Percentiles rank a stretch among this genome's conserved stretches.
Conservation (phyloP, 2,797 vertebrate genomes). For the Anguilla obscura region DNA sequence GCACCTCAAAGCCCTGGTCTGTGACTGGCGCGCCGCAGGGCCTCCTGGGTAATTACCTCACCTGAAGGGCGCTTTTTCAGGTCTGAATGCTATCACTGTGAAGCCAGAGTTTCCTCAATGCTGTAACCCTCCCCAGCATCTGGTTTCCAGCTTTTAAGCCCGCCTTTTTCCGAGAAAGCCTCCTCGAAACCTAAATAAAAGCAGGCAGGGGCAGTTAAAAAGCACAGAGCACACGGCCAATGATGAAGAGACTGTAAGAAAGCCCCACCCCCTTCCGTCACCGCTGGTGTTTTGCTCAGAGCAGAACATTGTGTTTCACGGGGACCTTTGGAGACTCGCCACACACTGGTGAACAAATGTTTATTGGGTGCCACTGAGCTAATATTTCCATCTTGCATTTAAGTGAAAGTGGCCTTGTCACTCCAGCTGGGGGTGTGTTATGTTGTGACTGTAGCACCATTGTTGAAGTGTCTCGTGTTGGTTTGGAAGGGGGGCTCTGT, state of each 20-base stretch:
- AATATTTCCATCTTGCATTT: conserved; percentile 50
- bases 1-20: conserved; percentile 69
- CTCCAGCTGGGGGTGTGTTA: conserved; percentile 58
- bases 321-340: conserved; percentile 51
- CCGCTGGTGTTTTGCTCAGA: conserved; percentile 47
- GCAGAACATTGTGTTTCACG: conserved; percentile 51
- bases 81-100: conserved; percentile 68
- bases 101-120: conserved; percentile 43
- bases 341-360: not conserved
- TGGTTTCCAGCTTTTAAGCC: conserved; percentile 62
- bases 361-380: conserved; percentile 44
- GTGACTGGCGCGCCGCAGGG: conserved; percentile 58
- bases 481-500: conserved; percentile 35
- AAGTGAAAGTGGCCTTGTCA: conserved; percentile 57
- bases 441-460: conserved; percentile 62
- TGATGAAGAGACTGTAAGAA: conserved; percentile 43
- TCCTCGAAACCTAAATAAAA: conserved; percentile 35
- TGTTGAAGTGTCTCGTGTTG: conserved; percentile 56
- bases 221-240: conserved; percentile 5
- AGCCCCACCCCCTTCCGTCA: conserved; percentile 34
- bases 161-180: conserved; percentile 63
- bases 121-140: conserved; percentile 59
- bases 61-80: conserved; percentile 63
- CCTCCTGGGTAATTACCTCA: conserved; percentile 76
- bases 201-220: conserved; percentile 6